phyloP scores from a whole-genome alignment of 2,113 vertebrate genomes.

The Grallaria varia region DNA sequence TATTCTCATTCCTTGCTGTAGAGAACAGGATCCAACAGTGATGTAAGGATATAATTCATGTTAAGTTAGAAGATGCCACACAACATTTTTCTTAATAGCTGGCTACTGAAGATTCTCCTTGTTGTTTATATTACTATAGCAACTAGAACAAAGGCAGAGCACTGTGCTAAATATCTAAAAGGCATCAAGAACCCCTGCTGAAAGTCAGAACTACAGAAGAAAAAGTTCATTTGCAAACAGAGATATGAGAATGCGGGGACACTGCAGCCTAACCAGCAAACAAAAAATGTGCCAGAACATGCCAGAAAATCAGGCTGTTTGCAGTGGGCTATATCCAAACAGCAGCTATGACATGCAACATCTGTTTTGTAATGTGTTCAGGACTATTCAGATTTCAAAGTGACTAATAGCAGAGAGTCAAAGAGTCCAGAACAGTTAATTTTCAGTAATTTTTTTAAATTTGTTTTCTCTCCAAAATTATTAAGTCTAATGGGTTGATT shows the following conservation, averaged over 20 bases:
- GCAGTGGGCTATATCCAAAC: neutral
- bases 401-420: neutral
- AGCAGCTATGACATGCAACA: neutral
- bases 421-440: neutral
- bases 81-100: neutral
- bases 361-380: neutral
- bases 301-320: neutral
- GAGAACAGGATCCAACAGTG: neutral
- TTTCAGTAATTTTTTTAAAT: neutral
- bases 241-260: neutral
- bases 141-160: neutral
- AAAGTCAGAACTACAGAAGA: neutral
- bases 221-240: neutral
- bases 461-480: neutral
- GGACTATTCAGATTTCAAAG: neutral
- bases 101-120: neutral
- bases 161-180: neutral
- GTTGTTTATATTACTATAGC: neutral
- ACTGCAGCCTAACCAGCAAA: neutral
- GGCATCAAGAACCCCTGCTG: neutral
- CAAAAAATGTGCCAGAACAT: neutral
- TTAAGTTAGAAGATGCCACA: neutral
- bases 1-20: neutral
- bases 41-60: neutral
- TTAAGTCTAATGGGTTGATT: neutral